Evolutionary conservation across 2,797 vertebrate genomes (phyloP), one percentile per base, ranked within the genome.

Genomic region (Sternarchorhynchus goeldii): DNA sequence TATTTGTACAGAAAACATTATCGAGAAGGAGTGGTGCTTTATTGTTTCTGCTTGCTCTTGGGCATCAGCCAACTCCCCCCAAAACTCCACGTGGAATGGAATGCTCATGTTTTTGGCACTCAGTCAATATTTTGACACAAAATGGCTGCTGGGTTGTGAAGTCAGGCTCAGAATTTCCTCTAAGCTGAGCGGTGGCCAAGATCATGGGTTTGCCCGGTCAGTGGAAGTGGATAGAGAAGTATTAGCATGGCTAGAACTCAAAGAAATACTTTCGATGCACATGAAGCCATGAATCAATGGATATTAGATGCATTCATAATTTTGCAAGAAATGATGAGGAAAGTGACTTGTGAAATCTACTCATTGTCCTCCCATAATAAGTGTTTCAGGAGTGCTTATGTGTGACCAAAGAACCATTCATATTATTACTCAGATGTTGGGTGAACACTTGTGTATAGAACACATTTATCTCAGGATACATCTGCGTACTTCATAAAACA

Each of bases 161-260:
- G 64, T 72, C 66, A 75, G 14, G 8, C 60, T 56, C 31, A 73
- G 73, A 73, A 77, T 80, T 77, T 85, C 63, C 72, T 74, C 63
- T 72, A 68, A 57, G 55, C 75, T 63, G 41, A 56, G 45, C 75
- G 59, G 45, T 66, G 8, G 78, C 77, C 77, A 75, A 75, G 29
- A 74, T 41, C 39, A 67, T 20, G 56, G 74, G 34, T 6, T 68
- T 62, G 59, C 59, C 39, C 50, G 76, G 60, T 72, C 64, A 70
- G 73, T 59, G 34, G 34, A 77, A 67, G 74, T 77, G 80, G 76
- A 80, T 82, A 75, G 72, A 75, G 79, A 79, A 83, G 73, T 56
- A 75, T 73, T 64, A 68, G 59, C 70, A 69, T 67, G 73, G 77
- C 71, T 69, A 76, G 69, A 75, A 75, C 7, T 32, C 17, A 66